A percentile compares a stretch with the other conserved stretches of the same genome.
phyloP scores from a whole-genome alignment of 2,888 invertebrate species.

The Cancer borealis region DNA sequence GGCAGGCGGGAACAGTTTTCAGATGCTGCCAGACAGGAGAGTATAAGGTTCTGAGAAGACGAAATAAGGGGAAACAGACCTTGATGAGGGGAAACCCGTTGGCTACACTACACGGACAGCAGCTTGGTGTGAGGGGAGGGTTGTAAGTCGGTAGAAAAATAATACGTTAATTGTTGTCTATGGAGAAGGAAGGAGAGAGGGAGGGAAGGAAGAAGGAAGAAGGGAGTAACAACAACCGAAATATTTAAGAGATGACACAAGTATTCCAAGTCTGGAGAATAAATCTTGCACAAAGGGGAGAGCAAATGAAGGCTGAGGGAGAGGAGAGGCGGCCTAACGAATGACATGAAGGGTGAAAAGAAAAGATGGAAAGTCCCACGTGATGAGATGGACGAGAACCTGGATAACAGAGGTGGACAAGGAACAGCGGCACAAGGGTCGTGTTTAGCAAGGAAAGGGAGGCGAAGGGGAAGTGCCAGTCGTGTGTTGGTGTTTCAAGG shows the following conservation, averaged over 20 bases:
- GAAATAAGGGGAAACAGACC: neutral
- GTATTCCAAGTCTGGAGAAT: neutral
- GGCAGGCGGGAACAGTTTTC: neutral
- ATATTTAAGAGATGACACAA: neutral
- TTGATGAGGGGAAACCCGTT: slow-evolving; percentile 2
- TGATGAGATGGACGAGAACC: neutral
- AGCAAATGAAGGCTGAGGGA: neutral
- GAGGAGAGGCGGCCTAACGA: neutral
- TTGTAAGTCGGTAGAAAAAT: neutral
- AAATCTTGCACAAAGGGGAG: slow-evolving; percentile 15
- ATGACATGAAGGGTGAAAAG: neutral
- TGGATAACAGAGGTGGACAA: neutral
- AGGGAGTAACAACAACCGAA: neutral
- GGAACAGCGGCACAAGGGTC: neutral
- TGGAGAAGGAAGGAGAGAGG: slow-evolving; percentile 23
- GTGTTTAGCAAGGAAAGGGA: neutral
- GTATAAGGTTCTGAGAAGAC: neutral
- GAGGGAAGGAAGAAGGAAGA: neutral
- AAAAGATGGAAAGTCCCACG: neutral
- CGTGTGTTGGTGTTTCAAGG: neutral
- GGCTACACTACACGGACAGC: neutral
- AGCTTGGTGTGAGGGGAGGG: slow-evolving; percentile 15
- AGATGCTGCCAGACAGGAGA: neutral
- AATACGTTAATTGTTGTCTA: neutral
- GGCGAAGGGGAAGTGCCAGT: neutral